Base-by-base conservation (phyloP, 2,797 vertebrate genomes). In the Betta splendens region DNA sequence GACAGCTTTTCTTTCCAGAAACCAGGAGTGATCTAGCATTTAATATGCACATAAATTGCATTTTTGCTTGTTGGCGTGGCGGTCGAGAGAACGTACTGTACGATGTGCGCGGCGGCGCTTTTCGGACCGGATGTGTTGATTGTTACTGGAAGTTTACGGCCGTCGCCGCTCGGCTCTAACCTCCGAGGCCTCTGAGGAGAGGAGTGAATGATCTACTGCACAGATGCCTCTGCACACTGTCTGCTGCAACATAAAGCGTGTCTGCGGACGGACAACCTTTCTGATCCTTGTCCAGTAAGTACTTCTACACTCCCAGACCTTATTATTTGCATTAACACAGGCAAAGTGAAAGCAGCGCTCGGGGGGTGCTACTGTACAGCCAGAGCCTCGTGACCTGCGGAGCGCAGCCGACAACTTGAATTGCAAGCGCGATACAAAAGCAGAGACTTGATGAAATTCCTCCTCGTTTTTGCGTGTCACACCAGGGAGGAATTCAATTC, bases 41-140 rank as follows among this genome's bases (percentile, higher is more conserved):
- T 83, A 81, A 69, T 83, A 82, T 83, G 86, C 83, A 85, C 69
- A 86, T 75, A 79, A 82, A 83, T 87, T 81, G 67, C 59, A 78
- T 79, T 64, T 73, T 67, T 2, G 11, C 50, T 55, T 66, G 48
- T 64, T 38, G 50, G 33, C 43, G 18, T 33, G 31, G 59, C 45
- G 13, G 22, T 23, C 64, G 47, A 2, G 5, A 23, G 69, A 78
- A 84, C 31, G 38, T 57, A 79, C 59, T 56, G 67, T 75, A 75
- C 56, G 58, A 32, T 79, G 63, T 58, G 54, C 28, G 12, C 51
- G 28, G 40, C 3, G 3, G 4, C 5, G 46, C 42, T 42, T 74
- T 73, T 69, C 56, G 56, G 74, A 54, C n/a, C 32, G 21, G 8
- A 72, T 32, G 53, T 31, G 31, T 65, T 49, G 46, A 48, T 60